These are phyloP conservation scores for Echiichthys vipera DNA, from an alignment of 2,797 vertebrate species.

Conservation along the genomic window DNA sequence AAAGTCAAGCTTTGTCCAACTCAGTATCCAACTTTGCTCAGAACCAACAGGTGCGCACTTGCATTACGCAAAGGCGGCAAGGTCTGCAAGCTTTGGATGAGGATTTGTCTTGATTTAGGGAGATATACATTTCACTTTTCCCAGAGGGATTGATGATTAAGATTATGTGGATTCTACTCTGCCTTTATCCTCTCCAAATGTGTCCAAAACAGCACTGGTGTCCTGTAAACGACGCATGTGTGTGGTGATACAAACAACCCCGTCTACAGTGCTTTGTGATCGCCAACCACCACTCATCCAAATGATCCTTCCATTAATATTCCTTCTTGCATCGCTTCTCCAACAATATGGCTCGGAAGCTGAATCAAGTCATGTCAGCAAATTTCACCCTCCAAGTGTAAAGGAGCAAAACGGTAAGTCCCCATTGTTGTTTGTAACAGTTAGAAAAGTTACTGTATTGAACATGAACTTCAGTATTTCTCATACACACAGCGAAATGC, in stretches of 20 bases:
- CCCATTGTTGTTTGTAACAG: conserved; percentile 9
- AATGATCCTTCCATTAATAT: conserved; percentile 95
- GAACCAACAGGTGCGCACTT: conserved; percentile 83
- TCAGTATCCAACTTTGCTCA: conserved; percentile 52
- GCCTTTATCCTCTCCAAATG: conserved; percentile 86
- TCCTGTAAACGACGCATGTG: conserved; percentile 85
- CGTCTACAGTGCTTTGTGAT: conserved; percentile 84
- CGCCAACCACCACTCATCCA: conserved; percentile 89
- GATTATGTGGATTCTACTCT: conserved; percentile 95
- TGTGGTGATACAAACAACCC: conserved; percentile 86
- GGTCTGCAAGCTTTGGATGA: conserved; percentile 66
- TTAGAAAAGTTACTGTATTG: neutral
- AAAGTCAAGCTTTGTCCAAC: conserved; percentile 55
- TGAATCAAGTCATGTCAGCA: conserved; percentile 91
- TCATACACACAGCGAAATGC: neutral
- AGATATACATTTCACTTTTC: conserved; percentile 67
- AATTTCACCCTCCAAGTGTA: conserved; percentile 88
- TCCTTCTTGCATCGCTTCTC: conserved; percentile 93
- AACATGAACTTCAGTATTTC: conserved; percentile 1
- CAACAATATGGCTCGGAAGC: conserved; percentile 89
- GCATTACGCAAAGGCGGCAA: conserved; percentile 55
- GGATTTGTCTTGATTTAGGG: conserved; percentile 70
- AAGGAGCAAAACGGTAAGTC: conserved; percentile 96
- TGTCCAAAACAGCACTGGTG: conserved; percentile 89
- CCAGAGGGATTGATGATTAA: conserved; percentile 84